These are phyloP conservation scores for Panulirus ornatus DNA, from an alignment of 1,140 invertebrate genomes.

Conservation along the genomic window DNA sequence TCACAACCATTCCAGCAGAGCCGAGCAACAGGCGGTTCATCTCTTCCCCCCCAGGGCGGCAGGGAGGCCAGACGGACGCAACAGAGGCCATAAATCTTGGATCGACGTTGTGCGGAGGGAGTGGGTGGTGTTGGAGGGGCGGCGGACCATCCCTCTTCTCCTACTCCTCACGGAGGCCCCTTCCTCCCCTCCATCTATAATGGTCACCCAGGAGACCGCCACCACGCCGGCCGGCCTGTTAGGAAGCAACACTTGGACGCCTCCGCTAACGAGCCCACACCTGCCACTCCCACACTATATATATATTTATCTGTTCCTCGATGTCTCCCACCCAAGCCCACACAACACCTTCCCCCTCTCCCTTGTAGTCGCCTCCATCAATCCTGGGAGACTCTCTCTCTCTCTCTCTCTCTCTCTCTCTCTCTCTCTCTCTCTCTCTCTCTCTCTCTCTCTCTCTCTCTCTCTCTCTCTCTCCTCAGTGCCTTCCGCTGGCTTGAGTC, in stretches of 20 bases:
- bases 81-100: conserved; percentile 35
- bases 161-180: no score
- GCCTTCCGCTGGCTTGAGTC: no score
- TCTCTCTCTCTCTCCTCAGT: background rate
- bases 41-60: background rate
- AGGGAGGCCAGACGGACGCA: conserved; percentile 12
- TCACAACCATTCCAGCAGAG: background rate
- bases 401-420: conserved; percentile 20
- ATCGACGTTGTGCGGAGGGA: conserved; percentile 32
- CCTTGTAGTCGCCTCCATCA: background rate
- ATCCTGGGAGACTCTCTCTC: no score
- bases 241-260: background rate
- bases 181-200: conserved; percentile 42
- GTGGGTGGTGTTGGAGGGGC: background rate
- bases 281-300: background rate
- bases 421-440: conserved; percentile 25
- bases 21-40: conserved; percentile 34
- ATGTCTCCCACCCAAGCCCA: background rate
- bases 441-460: conserved; percentile 34
- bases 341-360: no score
- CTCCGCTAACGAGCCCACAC: conserved; percentile 6
- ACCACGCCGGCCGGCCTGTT: background rate
- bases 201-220: conserved; percentile 35
- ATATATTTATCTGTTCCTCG: background rate
- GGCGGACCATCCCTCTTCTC: no score